A percentile compares a stretch with the other conserved stretches of the same genome.
Evolutionary conservation across 2,797 vertebrate genomes (phyloP).

Genomic region (Typhlichthys eigenmanni): DNA sequence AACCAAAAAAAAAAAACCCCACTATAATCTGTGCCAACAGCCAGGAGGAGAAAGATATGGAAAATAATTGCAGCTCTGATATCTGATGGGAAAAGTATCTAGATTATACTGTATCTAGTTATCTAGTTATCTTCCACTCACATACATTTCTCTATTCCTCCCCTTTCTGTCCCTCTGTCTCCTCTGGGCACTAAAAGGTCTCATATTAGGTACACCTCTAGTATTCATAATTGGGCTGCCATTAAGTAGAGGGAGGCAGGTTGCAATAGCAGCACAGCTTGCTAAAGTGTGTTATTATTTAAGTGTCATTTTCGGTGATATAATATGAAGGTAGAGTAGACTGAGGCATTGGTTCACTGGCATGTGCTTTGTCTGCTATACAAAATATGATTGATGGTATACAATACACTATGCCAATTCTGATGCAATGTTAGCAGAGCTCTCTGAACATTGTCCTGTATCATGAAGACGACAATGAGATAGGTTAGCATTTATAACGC

Average conservation of each 20-base stretch:
- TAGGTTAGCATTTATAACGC: too few relatives aligned
- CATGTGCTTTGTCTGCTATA: slow-evolving; percentile 5
- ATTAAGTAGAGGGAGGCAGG: slow-evolving; percentile 55
- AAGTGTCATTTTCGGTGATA: slow-evolving; percentile 46
- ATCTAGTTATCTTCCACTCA: slow-evolving; percentile 23
- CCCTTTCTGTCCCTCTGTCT: background rate
- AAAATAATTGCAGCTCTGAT: slow-evolving; percentile 53
- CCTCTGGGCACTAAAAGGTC: slow-evolving; percentile 37
- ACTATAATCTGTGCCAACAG: slow-evolving; percentile 23
- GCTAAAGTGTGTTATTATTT: slow-evolving; percentile 60
- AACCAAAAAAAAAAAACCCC: background rate
- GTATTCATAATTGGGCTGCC: slow-evolving; percentile 61
- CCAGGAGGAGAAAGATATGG: slow-evolving; percentile 24
- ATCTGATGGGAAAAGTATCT: slow-evolving; percentile 38
- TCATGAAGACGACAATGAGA: too few relatives aligned
- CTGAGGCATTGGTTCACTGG: slow-evolving; percentile 4
- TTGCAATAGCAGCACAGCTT: slow-evolving; percentile 47
- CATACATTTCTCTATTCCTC: slow-evolving; percentile 17
- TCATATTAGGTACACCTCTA: slow-evolving; percentile 55
- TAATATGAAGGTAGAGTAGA: slow-evolving; percentile 33
- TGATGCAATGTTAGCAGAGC: background rate
- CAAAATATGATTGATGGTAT: slow-evolving; percentile 31
- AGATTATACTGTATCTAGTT: slow-evolving; percentile 19
- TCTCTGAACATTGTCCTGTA: too few relatives aligned
- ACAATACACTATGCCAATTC: slow-evolving; percentile 5